Evolutionary conservation across 1,140 invertebrate species (phyloP), one percentile per base, ranked within the genome.

Genomic region (Adoxophyes honmai): DNA sequence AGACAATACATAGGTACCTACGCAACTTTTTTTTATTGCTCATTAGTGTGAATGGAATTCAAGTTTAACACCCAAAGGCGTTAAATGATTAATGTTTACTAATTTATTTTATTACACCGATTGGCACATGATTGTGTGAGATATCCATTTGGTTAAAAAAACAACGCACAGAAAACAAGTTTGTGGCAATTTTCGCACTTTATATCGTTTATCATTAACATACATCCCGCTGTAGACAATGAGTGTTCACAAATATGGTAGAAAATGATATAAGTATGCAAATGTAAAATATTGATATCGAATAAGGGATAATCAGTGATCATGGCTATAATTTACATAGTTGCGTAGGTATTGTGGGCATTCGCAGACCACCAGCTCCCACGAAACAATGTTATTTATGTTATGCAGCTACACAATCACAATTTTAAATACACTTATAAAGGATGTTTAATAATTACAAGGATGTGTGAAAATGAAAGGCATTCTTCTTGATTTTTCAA

Each of bases 261-360:
- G 0, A 48, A 28, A 3, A 28, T 28, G 6, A 2, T 28, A 48
- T 21, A 38, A 38, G 13, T 13, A 38, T 38, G 36, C 36, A 38
- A 38, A 38, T 38, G 10, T n/a, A 38, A 21, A 48, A 48, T 48
- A 48, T 48, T 21, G 42, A 21, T 21, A 21, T 48, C 42, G 21
- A 48, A 48, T 13, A 48, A 48, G 42, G 42, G 28, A 48, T 18
- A 11, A 39, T 15, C 38, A 15, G 18, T 28, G 18, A 18, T 44
- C 39, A 44, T 44, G 39, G 15, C n/a, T 21, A 18, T 48, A 48
- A 48, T 48, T 48, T 48, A 48, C 16, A 48, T 21, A 48, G 42
- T 11, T 48, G 21, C 21, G 42, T 48, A 48, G 42, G 42, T 18
- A 48, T 48, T 28, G 21, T 28, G 28, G 16, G 16, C n/a, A 48